Evolutionary conservation across 2,113 vertebrate genomes (phyloP).

Genomic region (Myanophis thanlyinensis): DNA sequence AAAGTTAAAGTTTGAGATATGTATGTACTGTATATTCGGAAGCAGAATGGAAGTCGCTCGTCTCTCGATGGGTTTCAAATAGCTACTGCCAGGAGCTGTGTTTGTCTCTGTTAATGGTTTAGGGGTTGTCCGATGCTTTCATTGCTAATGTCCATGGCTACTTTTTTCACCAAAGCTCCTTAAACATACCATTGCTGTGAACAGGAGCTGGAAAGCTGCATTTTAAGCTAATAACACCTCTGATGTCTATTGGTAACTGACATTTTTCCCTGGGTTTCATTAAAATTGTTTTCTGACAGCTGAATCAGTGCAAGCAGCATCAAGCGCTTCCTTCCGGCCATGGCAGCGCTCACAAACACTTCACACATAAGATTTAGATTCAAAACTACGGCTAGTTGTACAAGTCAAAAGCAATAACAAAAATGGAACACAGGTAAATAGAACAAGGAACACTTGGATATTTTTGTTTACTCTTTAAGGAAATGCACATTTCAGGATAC

Average conservation of each 20-base stretch:
- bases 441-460: neutral
- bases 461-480: neutral
- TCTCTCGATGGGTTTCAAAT: neutral
- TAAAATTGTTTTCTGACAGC: conserved; percentile 19
- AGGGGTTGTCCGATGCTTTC: neutral
- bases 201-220: conserved; percentile 19
- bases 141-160: neutral
- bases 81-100: neutral
- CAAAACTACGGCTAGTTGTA: neutral
- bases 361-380: neutral
- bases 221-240: conserved; percentile 26
- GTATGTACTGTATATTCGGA: neutral
- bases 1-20: neutral
- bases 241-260: conserved; percentile 29
- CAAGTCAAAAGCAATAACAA: neutral
- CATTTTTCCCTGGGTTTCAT: conserved; percentile 40
- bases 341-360: neutral
- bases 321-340: neutral
- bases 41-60: neutral
- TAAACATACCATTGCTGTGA: conserved; percentile 14
- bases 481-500: neutral
- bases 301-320: neutral
- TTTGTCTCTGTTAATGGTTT: neutral
- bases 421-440: neutral
- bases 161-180: neutral